These are phyloP conservation scores for Lepidothrix coronata DNA, from an alignment of 2,113 vertebrate genomes.

Conservation along the genomic window DNA sequence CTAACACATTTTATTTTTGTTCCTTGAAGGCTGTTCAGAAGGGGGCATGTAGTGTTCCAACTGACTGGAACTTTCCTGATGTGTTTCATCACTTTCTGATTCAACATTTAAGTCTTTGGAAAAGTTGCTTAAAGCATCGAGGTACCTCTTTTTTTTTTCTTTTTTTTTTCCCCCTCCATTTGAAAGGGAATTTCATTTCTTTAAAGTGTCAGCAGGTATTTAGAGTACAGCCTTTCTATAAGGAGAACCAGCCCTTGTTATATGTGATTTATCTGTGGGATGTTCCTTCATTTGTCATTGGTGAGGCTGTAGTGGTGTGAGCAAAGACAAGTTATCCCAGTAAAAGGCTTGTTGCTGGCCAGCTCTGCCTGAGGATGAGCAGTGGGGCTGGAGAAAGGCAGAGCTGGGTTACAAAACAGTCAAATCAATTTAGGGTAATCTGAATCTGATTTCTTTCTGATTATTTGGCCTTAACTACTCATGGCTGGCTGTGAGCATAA, in stretches of 20 bases:
- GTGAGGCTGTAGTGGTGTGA: neutral
- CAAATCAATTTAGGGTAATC: neutral
- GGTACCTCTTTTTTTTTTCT: neutral
- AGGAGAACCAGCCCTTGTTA: neutral
- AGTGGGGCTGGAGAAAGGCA: neutral
- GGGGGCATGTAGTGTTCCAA: neutral
- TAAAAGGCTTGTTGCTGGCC: neutral
- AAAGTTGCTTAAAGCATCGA: neutral
- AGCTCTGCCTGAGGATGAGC: neutral
- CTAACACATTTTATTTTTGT: neutral
- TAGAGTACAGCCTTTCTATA: neutral
- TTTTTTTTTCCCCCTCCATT: neutral
- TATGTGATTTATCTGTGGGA: conserved; percentile 19
- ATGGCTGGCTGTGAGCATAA: neutral
- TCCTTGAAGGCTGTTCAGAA: conserved; percentile 1
- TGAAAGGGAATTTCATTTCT: conserved; percentile 6
- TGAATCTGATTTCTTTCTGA: neutral
- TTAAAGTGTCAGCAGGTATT: conserved; percentile 8
- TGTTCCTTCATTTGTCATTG: conserved; percentile 12
- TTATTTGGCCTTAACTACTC: neutral
- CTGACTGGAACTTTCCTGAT: neutral
- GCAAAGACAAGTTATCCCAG: neutral
- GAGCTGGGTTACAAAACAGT: neutral
- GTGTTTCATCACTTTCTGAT: conserved; percentile 21
- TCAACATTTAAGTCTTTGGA: conserved; percentile 1